phyloP scores from a whole-genome alignment of 2,113 vertebrate genomes.

The Dipodomys stephensi region DNA sequence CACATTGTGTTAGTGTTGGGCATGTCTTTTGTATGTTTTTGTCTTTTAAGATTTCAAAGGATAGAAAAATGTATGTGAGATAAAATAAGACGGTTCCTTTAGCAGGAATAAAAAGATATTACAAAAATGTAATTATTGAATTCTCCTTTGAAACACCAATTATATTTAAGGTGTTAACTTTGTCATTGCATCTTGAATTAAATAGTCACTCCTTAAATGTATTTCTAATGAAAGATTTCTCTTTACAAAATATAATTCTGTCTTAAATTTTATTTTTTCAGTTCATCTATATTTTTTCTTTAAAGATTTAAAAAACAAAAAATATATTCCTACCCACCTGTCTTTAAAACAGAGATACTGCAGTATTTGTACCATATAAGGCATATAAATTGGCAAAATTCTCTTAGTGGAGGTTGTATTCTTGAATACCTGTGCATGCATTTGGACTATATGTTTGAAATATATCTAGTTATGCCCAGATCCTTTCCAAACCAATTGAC shows the following conservation, averaged over 20 bases:
- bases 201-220: no score
- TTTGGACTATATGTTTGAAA: background rate
- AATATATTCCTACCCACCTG: background rate
- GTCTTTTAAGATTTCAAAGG: background rate
- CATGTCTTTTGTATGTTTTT: background rate
- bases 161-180: no score
- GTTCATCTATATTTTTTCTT: no score
- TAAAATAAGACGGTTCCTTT: background rate
- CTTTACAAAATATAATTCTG: no score
- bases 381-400: background rate
- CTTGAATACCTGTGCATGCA: fast-evolving
- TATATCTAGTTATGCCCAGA: background rate
- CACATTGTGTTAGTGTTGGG: background rate
- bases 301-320: no score
- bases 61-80: background rate
- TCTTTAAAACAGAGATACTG: background rate
- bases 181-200: no score
- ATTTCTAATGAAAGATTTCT: no score
- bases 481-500: background rate
- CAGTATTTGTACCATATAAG: background rate
- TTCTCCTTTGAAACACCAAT: background rate
- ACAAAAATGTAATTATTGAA: background rate
- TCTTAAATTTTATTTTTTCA: no score
- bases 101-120: background rate
- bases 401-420: background rate